Evolutionary conservation across 2,797 vertebrate genomes (phyloP), one percentile per base, ranked within the genome.

Genomic region (Enteromius mattozi): DNA sequence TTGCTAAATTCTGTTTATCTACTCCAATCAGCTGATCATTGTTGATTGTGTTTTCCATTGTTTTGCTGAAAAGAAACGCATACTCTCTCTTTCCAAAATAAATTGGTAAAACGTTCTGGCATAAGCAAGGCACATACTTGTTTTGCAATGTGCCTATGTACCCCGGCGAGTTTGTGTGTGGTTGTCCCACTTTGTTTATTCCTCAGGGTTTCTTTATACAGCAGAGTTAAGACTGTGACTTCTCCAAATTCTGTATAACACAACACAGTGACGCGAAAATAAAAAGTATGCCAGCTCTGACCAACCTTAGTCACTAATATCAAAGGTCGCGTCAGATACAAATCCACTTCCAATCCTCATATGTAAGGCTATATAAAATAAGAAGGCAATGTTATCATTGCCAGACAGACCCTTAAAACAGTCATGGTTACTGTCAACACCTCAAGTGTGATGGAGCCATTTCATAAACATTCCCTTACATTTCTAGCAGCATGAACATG

Each of bases 401-500:
- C 76, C 30, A 66, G 61, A 61, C 66, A 81, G 37, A 83, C 71
- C 47, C 65, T 78, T 84, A 37, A 79, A 51, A 65, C 81, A 10
- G n/a, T 72, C 68, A 71, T 70, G 37, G 51, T 21, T 47, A 75
- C 80, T 80, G 59, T 76, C 76, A 82, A 70, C 40, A 63, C 59
- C 42, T 84, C n/a, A 63, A 86, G 63, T 35, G 54, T 78, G 30
- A 81, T 54, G 30, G n/a, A 51, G 75, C 17, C 16, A 35, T 84
- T 68, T 88, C 69, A 76, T 84, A 86, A 78, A 63, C 66, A 81
- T 72, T 66, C 51, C 49, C 66, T 4, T 66, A 49, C 35, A 27
- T 74, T 78, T 37, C 40, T n/a, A 70, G 65, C 47, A 47, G 56
- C 30, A 37, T 71, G 30, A 51, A 81, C n/a, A 35, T 74, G 74